Conservation (phyloP, 2,797 vertebrate species). For the Crenichthys baileyi region DNA sequence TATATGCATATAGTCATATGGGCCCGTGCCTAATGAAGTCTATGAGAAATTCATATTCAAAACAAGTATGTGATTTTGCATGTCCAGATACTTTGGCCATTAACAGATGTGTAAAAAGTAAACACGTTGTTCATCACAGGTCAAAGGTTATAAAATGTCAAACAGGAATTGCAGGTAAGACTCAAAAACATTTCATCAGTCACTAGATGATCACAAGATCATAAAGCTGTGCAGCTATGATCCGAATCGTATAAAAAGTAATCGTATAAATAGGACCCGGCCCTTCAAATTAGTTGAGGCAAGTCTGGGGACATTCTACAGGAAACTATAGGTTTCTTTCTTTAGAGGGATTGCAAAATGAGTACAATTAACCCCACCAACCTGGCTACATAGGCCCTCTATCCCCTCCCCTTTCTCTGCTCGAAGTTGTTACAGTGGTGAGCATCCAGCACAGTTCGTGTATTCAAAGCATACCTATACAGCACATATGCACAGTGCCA, state of each 20-base stretch:
- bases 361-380: slow-evolving; percentile 68
- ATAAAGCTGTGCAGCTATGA: neutral
- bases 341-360: neutral
- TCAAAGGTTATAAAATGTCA: slow-evolving; percentile 43
- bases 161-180: slow-evolving; percentile 22
- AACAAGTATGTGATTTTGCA: neutral
- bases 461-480: slow-evolving; percentile 44
- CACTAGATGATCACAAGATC: slow-evolving; percentile 2
- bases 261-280: neutral
- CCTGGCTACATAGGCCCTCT: slow-evolving; percentile 41
- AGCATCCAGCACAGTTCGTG: slow-evolving; percentile 37
- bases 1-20: neutral
- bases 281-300: slow-evolving; percentile 33
- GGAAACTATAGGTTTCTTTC: slow-evolving; percentile 53
- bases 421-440: slow-evolving; percentile 21
- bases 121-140: slow-evolving; percentile 12
- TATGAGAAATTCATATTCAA: neutral
- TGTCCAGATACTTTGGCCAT: neutral
- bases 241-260: slow-evolving; percentile 4
- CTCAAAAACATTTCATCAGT: neutral
- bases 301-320: slow-evolving; percentile 41
- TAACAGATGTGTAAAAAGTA: slow-evolving; percentile 20
- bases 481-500: slow-evolving; percentile 19
- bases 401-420: slow-evolving; percentile 45
- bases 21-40: neutral